These are phyloP conservation scores for Mizuhopecten yessoensis DNA, from an alignment of 1,140 invertebrate genomes.

Conservation along the genomic window DNA sequence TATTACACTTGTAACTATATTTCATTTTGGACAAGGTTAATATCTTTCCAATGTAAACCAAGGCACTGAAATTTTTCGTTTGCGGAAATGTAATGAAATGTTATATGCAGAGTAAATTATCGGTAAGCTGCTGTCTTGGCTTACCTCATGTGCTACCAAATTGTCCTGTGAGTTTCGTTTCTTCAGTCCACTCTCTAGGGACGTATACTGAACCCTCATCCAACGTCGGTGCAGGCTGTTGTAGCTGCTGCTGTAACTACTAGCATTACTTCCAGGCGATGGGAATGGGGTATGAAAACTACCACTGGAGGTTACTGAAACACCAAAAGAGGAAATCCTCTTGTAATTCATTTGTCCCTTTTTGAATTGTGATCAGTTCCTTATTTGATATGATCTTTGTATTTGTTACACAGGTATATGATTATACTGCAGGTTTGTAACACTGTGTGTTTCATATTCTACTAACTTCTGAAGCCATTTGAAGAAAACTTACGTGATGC, in stretches of 20 bases:
- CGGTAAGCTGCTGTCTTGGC: too few relatives aligned
- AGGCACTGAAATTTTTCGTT: too few relatives aligned
- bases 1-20: too few relatives aligned
- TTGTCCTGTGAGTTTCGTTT: conserved; percentile 71
- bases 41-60: too few relatives aligned
- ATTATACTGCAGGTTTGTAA: not conserved
- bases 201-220: conserved; percentile 85
- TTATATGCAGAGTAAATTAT: not conserved
- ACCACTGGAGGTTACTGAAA: conserved; percentile 79
- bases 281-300: conserved; percentile 77
- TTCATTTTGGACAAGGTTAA: too few relatives aligned
- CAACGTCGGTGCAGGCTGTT: conserved; percentile 86
- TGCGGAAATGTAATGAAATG: too few relatives aligned
- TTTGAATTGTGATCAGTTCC: not conserved
- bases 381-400: too few relatives aligned
- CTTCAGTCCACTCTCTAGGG: conserved; percentile 81
- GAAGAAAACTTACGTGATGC: conserved; percentile 76
- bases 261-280: conserved; percentile 72
- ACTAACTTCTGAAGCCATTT: too few relatives aligned
- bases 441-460: too few relatives aligned
- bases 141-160: conserved; percentile 62
- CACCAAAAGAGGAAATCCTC: not conserved
- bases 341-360: not conserved
- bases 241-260: conserved; percentile 81
- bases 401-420: not conserved